phyloP scores from a whole-genome alignment of 2,113 vertebrate genomes.

The Rhinogobius similis region DNA sequence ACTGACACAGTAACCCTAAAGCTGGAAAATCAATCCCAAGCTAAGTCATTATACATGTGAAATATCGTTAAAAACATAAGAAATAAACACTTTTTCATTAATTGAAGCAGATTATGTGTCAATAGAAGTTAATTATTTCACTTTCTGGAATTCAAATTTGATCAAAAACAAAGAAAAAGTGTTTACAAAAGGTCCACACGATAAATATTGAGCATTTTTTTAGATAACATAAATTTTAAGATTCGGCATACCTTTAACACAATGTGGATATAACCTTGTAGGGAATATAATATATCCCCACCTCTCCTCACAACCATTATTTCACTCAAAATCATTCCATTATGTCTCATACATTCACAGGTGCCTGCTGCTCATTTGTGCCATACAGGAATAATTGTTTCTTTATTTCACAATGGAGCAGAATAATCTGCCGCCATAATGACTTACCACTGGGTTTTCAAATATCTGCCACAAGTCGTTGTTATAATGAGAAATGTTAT shows the following conservation, averaged over 20 bases:
- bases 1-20: no score
- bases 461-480: slow-evolving; percentile 98
- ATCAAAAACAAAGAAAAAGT: no score
- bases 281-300: background rate
- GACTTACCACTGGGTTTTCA: slow-evolving; percentile 96
- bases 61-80: no score
- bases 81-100: no score
- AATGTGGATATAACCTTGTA: background rate
- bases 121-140: no score
- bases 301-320: slow-evolving; percentile 14
- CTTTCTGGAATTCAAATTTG: no score
- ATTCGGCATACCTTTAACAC: background rate
- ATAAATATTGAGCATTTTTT: no score
- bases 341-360: slow-evolving; percentile 39
- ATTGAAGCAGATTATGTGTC: no score
- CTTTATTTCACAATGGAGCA: slow-evolving; percentile 1
- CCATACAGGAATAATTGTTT: slow-evolving; percentile 12
- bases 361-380: slow-evolving; percentile 38
- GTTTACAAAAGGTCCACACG: no score
- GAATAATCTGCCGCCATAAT: slow-evolving; percentile 27
- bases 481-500: slow-evolving; percentile 93
- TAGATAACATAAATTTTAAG: no score
- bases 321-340: slow-evolving; percentile 35
- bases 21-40: no score
- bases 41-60: no score